Evolutionary conservation across 2,888 invertebrate species (phyloP), one percentile per base, ranked within the genome.

Genomic region (Cenopis cana): DNA sequence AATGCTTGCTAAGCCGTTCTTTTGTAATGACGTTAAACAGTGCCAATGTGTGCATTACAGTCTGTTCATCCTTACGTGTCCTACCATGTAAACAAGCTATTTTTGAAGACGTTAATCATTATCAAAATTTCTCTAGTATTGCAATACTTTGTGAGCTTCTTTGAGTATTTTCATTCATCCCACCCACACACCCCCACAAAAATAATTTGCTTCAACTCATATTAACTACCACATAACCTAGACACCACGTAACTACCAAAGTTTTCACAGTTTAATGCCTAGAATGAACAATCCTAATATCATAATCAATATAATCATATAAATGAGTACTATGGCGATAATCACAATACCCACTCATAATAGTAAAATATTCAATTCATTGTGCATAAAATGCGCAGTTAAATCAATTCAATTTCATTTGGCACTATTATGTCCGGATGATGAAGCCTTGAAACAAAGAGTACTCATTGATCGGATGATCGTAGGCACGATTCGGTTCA

Each of bases 361-460:
- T 46, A 46, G 1, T 33, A 24, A 33, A 56, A 29, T 65, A 17
- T 65, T 29, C 54, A 18, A 29, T 65, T 11, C n/a, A 65, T 18
- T 9, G 9, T 11, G 36, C 36, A n/a, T 17, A 56, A 46, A 56
- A 56, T 56, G 52, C 33, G 57, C 50, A 67, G 36, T 36, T 14
- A 12, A 24, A 67, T 67, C 57, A 33, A 57, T 67, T 49, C 38
- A 57, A 49, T 67, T 57, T 49, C 20, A 49, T 56, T 49, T 56
- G 33, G 33, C 33, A 8, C 66, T 46, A 46, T 66, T 65, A 6
- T 41, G 41, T 12, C 14, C 12, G 46, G 49, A 57, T 56, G 57
- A 57, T 56, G 66, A 66, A 66, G 46, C 18, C 49, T 56, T 17
- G n/a, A 49, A 56, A 56, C 66, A 66, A 66, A 49, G 49, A 46